Evolutionary conservation across 2,888 invertebrate species (phyloP), one percentile per base, ranked within the genome.

Genomic region (Plagodis pulveraria): DNA sequence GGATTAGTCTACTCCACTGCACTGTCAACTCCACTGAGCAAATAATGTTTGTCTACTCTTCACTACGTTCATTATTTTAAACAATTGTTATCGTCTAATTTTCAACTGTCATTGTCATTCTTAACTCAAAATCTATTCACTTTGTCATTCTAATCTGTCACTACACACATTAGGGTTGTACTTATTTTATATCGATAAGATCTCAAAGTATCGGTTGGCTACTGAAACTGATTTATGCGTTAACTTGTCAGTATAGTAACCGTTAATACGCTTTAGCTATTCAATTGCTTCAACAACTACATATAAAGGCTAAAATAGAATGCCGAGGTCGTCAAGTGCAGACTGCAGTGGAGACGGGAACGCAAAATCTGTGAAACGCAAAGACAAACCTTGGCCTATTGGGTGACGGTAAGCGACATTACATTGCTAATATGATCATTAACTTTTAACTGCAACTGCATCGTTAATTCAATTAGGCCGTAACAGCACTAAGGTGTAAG

Each of bases 351-450:
- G 67, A 63, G 68, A 70, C 67, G 53, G 65, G 66, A 63, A 36
- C 54, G 40, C 10, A 40, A 40, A 41, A 22, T 42, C 56, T 61
- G 56, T 58, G 58, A 59, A 50, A 58, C 57, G 62, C 58, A 50
- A 47, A 62, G 64, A 65, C 57, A 64, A 69, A 65, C 69, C 69
- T 67, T 69, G 69, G 65, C 67, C 66, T 65, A 69, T 69, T 69
- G 63, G 65, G 59, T 60, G 62, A 62, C 62, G 36, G 63, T 63
- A 50, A 44, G 40, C 44, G 36, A 51, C 56, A 52, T 22, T 22
- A 22, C 4, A 22, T 22, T 22, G 22, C 22, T 22, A 22, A 22
- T 53, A 32, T 47, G 49, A 38, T 55, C 54, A 59, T 55, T 49
- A 45, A 58, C 41, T 56, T 62, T 53, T 50, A 62, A 58, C 63